phyloP scores from a whole-genome alignment of 1,140 invertebrate genomes.

The Nasonia giraulti region DNA sequence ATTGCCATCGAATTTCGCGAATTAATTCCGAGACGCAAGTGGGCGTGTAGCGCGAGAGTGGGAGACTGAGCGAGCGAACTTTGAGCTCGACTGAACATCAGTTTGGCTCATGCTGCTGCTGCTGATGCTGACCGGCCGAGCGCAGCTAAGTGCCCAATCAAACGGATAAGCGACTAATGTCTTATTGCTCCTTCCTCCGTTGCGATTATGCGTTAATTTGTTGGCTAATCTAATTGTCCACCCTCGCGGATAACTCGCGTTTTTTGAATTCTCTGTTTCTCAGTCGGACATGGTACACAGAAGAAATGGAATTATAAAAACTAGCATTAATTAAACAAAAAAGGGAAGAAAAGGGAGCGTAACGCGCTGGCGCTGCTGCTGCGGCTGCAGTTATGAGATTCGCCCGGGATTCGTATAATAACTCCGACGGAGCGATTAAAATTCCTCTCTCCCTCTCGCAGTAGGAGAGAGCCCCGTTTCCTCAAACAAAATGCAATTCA shows the following conservation, averaged over 20 bases:
- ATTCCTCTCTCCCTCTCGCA: background rate
- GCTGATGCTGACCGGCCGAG: background rate
- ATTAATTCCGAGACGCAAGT: slow-evolving; percentile 30
- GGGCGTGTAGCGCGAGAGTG: background rate
- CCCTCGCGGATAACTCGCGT: background rate
- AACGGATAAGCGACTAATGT: slow-evolving; percentile 14
- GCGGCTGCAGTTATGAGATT: slow-evolving; percentile 11
- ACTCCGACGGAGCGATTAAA: slow-evolving; percentile 7
- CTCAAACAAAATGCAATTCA: slow-evolving; percentile 28
- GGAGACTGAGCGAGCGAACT: background rate
- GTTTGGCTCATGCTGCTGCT: no score
- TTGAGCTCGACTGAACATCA: slow-evolving; percentile 5
- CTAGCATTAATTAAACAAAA: background rate
- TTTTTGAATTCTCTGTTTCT: background rate
- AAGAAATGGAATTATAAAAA: background rate
- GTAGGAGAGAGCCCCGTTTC: background rate
- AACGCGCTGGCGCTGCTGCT: background rate
- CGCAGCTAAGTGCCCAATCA: slow-evolving; percentile 4
- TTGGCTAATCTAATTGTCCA: background rate
- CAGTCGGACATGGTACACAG: background rate
- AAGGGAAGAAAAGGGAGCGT: background rate
- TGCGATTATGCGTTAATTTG: background rate
- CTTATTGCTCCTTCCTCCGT: background rate
- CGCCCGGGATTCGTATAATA: slow-evolving; percentile 9
- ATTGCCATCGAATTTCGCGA: background rate